A percentile compares a stretch with the other conserved stretches of the same genome.
phyloP scores from a whole-genome alignment of 2,888 invertebrate species.

The Daptonema setosum region DNA sequence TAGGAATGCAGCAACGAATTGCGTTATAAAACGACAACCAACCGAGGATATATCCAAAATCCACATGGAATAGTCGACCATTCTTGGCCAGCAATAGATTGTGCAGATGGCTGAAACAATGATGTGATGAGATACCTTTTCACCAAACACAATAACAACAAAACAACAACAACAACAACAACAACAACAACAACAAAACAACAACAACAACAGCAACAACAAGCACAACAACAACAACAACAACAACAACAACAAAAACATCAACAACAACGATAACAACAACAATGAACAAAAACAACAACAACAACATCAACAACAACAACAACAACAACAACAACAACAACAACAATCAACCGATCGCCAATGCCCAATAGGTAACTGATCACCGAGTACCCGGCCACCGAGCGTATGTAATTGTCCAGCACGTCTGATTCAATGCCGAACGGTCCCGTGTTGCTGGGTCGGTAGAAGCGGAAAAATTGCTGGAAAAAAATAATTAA shows the following conservation, averaged over 20 bases:
- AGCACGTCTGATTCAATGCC: slow-evolving; percentile 79
- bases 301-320: too few relatives aligned
- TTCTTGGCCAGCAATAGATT: slow-evolving; percentile 71
- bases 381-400: slow-evolving; percentile 83
- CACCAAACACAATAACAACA: too few relatives aligned
- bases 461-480: slow-evolving; percentile 70
- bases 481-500: slow-evolving; percentile 38
- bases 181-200: too few relatives aligned
- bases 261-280: too few relatives aligned
- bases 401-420: slow-evolving; percentile 62
- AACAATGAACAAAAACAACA: too few relatives aligned
- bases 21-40: not conserved
- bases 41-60: slow-evolving; percentile 85
- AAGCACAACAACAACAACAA: too few relatives aligned
- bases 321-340: not conserved
- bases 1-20: too few relatives aligned
- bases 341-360: too few relatives aligned
- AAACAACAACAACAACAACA: too few relatives aligned
- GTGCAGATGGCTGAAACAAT: slow-evolving; percentile 77
- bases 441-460: slow-evolving; percentile 62
- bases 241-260: too few relatives aligned
- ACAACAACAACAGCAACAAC: too few relatives aligned
- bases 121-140: too few relatives aligned
- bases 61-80: slow-evolving; percentile 78
- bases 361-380: slow-evolving; percentile 91